A percentile compares a stretch with the other conserved stretches of the same genome.
phyloP scores from a whole-genome alignment of 1,140 invertebrate genomes.

The Scaptomyza pallida region DNA sequence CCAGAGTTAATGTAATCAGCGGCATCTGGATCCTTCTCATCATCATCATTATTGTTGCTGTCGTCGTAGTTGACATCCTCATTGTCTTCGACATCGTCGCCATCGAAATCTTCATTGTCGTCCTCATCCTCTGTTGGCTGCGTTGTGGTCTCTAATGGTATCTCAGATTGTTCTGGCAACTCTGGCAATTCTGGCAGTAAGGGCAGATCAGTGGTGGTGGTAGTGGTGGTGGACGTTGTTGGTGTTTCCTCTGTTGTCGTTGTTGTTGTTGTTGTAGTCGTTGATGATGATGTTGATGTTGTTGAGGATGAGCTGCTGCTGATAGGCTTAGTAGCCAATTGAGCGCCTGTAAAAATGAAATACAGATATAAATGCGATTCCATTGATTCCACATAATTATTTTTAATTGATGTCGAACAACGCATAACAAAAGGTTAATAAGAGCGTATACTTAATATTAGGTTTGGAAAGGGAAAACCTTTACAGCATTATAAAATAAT shows the following conservation, averaged over 20 bases:
- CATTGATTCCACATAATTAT: too few relatives aligned
- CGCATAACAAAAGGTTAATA: too few relatives aligned
- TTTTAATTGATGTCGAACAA: too few relatives aligned
- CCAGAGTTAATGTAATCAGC: neutral
- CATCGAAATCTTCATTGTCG: neutral
- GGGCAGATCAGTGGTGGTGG: slow-evolving; percentile 34
- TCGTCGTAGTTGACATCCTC: neutral
- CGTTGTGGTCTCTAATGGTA: too few relatives aligned
- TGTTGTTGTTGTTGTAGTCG: slow-evolving; percentile 1
- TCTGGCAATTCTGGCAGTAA: slow-evolving; percentile 5
- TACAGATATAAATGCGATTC: too few relatives aligned
- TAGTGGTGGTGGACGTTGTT: slow-evolving; percentile 18
- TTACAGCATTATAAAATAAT: too few relatives aligned
- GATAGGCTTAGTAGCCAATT: neutral
- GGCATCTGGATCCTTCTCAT: neutral
- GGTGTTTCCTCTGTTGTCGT: slow-evolving; percentile 5
- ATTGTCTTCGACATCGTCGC: neutral
- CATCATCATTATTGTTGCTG: neutral
- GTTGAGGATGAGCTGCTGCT: slow-evolving; percentile 21
- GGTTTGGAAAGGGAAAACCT: too few relatives aligned
- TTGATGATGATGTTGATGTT: slow-evolving; percentile 15
- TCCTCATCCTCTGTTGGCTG: neutral
- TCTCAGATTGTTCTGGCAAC: neutral
- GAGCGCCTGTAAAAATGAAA: neutral
- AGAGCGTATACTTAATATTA: too few relatives aligned